phyloP scores from a whole-genome alignment of 1,140 invertebrate genomes.

The Centruroides sculpturatus region DNA sequence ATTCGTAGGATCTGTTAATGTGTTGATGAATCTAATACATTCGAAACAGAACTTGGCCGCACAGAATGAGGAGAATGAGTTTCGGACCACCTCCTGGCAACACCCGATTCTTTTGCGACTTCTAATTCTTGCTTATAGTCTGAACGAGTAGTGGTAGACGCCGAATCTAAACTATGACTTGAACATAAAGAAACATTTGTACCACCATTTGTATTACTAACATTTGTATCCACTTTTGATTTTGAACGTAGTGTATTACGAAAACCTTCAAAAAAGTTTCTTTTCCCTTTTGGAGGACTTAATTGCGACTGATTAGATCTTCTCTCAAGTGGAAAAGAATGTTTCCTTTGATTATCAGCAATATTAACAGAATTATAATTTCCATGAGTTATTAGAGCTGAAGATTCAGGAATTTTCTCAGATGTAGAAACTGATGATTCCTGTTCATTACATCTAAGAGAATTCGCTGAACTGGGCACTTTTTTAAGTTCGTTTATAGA shows the following conservation, averaged over 20 bases:
- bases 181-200: conserved; percentile 8
- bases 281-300: conserved; percentile 25
- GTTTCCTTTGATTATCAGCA: conserved; percentile 12
- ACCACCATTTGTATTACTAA: conserved; percentile 7
- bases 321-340: conserved; percentile 16
- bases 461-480: conserved; percentile 13
- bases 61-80: conserved; percentile 9
- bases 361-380: no score
- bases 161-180: conserved; percentile 15
- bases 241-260: conserved; percentile 38
- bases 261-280: conserved; percentile 42
- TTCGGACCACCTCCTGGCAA: conserved; percentile 13
- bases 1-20: conserved; percentile 3
- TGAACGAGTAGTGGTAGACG: conserved; percentile 1
- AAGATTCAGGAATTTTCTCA: not conserved
- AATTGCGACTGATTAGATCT: conserved; percentile 6
- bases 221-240: conserved; percentile 19
- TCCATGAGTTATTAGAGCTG: not conserved
- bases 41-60: conserved; percentile 11
- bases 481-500: conserved; percentile 9
- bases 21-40: conserved; percentile 10
- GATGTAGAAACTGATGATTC: not conserved
- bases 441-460: conserved; percentile 4
- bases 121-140: not conserved
- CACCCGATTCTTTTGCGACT: conserved; percentile 11